A percentile compares a stretch with the other conserved stretches of the same genome.
phyloP scores from a whole-genome alignment of 37 sponge, comb jelly and placozoan genomes.

The Chondrilla cf. caribensis region DNA sequence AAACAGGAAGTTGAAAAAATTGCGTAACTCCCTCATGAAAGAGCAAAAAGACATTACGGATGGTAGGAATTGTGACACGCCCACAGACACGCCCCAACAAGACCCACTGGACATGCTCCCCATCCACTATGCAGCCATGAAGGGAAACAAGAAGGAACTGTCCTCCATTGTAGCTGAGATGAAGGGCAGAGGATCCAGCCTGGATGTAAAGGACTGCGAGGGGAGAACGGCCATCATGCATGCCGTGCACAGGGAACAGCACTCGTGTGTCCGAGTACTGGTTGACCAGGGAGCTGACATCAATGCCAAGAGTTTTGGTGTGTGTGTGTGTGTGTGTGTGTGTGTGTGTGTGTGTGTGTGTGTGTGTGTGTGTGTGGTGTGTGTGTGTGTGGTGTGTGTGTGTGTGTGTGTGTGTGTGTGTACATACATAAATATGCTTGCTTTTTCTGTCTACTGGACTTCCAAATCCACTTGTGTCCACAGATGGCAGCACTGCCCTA shows the following conservation, averaged over 20 bases:
- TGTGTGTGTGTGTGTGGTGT: neutral
- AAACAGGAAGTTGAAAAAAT: no score
- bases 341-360: neutral
- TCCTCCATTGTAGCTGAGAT: conserved; percentile 28
- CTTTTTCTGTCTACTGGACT: neutral
- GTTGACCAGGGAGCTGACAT: conserved; percentile 69
- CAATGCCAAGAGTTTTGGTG: conserved; percentile 47
- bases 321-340: neutral
- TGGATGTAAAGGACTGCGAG: conserved; percentile 70
- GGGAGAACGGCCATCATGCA: conserved; percentile 84
- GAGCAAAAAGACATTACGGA: neutral
- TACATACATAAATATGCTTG: neutral
- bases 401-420: neutral
- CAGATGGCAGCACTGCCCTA: conserved; percentile 76
- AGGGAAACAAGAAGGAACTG: conserved; percentile 60
- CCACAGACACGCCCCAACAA: neutral
- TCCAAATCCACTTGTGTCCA: no score
- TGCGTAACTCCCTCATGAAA: no score
- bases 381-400: no score
- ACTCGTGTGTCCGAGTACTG: conserved; percentile 59
- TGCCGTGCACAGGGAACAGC: conserved; percentile 66
- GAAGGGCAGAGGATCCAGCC: conserved; percentile 6
- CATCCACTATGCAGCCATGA: conserved; percentile 60
- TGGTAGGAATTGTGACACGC: neutral
- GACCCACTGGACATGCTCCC: no score